Base-by-base conservation (phyloP, 2,888 invertebrate species). In the Steinernema carpocapsae region DNA sequence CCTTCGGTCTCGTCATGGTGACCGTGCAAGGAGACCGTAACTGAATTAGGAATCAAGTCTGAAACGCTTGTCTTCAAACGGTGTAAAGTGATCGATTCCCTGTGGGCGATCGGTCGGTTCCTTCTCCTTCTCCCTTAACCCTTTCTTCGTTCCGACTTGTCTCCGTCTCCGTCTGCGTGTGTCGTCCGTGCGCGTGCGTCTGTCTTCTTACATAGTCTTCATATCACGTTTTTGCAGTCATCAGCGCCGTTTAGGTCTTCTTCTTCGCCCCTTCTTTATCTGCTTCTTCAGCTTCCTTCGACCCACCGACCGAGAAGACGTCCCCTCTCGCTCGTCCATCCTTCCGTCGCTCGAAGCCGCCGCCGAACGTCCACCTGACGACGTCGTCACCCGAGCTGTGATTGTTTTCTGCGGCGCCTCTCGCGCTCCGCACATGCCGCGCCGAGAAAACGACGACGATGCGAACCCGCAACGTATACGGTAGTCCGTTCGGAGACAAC, bases 81-180 rank as follows among this genome's bases (percentile, higher is more conserved):
- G 64, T 64, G 64, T 64, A 64, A 64, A 64, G 64, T 64, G 64
- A 64, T 64, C 64, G 64, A 64, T 64, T 64, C 64, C 7, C 24
- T 29, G 64, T 29, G 29, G 26, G 29, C 64, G 56, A 17, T 48
- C 64, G 64, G 17, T 64, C 56, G 56, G 12, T 56, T 26, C 6
- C 10, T 26, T 56, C 56, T 22, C 14, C 56, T 56, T 64, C 32
- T 29, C 24, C 64, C 64, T 32, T 26, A 37, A 64, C 24, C 64
- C 64, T 32, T 26, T n/a, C n/a, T n/a, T n/a, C n/a, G n/a, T n/a
- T 64, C 19, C 64, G 12, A 64, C 64, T 64, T 26, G 64, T 64
- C 64, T 12, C 29, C 64, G 14, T 32, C 64, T 12, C 10, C 48
- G 19, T 14, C 7, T n/a, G 19, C 17, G n/a, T 17, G 17, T 19